Evolutionary conservation across 2,888 invertebrate genomes (phyloP).

Genomic region (Toxonevra muliebris): DNA sequence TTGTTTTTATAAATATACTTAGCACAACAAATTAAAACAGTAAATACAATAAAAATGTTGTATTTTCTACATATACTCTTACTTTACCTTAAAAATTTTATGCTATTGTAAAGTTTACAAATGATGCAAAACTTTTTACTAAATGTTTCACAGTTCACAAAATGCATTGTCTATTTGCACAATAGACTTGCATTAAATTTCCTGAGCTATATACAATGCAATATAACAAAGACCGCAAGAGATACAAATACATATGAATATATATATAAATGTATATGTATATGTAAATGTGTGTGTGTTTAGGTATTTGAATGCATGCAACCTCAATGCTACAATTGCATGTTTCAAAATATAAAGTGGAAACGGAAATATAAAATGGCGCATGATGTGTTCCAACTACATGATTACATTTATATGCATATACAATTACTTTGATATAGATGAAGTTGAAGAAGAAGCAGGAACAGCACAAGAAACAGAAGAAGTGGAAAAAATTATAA

Average conservation of each 20-base stretch:
- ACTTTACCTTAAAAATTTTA: no score
- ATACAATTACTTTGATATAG: background rate
- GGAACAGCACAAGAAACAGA: background rate
- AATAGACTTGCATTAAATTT: constrained; percentile 15
- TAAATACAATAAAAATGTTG: background rate
- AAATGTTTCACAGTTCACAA: background rate
- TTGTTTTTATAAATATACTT: no score
- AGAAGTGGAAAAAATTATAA: background rate
- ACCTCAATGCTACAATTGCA: constrained; percentile 18
- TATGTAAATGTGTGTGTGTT: background rate
- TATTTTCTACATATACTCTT: no score
- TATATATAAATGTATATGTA: background rate
- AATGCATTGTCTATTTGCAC: background rate
- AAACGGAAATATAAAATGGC: constrained; percentile 33
- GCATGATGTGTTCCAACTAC: constrained; percentile 12
- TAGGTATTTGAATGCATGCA: constrained; percentile 12
- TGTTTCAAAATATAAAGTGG: constrained; percentile 26
- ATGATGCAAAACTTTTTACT: background rate
- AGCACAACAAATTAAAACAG: background rate
- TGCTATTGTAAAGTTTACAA: no score
- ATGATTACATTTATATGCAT: background rate
- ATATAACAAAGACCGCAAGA: constrained; percentile 7
- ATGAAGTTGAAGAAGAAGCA: constrained; percentile 26
- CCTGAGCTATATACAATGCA: background rate
- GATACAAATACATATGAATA: constrained; percentile 1